Percentiles rank a stretch among this genome's conserved stretches.
phyloP scores from a whole-genome alignment of 1,140 invertebrate genomes.

The Penaeus japonicus region DNA sequence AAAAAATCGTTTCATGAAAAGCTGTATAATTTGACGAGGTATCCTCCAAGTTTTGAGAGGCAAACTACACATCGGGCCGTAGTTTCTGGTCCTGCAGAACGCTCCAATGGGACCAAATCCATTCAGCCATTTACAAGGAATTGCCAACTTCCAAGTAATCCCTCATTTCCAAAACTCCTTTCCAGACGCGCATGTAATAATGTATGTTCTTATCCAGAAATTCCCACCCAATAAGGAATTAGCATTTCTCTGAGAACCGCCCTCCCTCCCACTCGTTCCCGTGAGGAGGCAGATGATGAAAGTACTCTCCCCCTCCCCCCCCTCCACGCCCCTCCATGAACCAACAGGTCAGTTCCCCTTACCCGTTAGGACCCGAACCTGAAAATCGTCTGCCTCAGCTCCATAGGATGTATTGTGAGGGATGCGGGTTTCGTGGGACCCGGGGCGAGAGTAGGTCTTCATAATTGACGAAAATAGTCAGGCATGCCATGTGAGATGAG shows the following conservation, averaged over 20 bases:
- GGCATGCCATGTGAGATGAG: slow-evolving; percentile 3
- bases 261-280: not conserved
- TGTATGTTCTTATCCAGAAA: too few species aligned
- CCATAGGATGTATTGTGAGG: not conserved
- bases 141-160: too few species aligned
- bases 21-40: too few species aligned
- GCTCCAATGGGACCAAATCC: too few species aligned
- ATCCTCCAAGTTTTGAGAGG: too few species aligned
- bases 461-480: slow-evolving; percentile 44
- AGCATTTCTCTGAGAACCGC: not conserved
- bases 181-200: too few species aligned
- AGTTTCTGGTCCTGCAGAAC: too few species aligned
- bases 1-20: too few species aligned
- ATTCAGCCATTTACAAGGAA: too few species aligned
- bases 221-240: not conserved
- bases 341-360: slow-evolving; percentile 35
- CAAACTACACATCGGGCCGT: too few species aligned
- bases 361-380: slow-evolving; percentile 39
- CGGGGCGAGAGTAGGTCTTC: slow-evolving; percentile 47
- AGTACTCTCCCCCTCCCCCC: not conserved
- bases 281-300: slow-evolving; percentile 6
- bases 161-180: too few species aligned
- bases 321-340: not conserved
- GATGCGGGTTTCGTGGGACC: not conserved
- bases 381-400: not conserved